Percentiles rank a stretch among this genome's conserved stretches.
Conservation (phyloP, 2,797 vertebrate genomes). For the Steatocranus sp. region DNA sequence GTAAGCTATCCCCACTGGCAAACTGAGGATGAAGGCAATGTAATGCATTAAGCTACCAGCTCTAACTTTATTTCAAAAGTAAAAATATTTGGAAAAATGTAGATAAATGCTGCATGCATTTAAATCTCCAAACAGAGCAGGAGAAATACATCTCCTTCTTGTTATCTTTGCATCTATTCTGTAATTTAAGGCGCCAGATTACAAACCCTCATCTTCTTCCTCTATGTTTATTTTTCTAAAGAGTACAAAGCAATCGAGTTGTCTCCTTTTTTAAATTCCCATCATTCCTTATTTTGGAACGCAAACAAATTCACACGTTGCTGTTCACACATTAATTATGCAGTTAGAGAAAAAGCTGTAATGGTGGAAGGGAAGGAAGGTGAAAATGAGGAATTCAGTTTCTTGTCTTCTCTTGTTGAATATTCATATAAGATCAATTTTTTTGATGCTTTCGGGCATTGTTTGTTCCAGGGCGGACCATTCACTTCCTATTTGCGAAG, state of each 20-base stretch:
- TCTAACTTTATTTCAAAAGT: neutral
- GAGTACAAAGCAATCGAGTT: conserved; percentile 42
- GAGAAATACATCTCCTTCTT: neutral
- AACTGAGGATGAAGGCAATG: conserved; percentile 26
- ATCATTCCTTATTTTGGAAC: conserved; percentile 72
- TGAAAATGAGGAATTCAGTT: conserved; percentile 84
- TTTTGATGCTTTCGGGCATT: conserved; percentile 82
- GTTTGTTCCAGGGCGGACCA: conserved; percentile 81
- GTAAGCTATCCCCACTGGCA: conserved; percentile 58
- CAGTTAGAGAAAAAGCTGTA: conserved; percentile 84
- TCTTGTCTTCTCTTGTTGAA: conserved; percentile 76
- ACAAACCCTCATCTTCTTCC: neutral
- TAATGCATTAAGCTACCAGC: neutral
- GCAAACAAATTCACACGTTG: conserved; percentile 82
- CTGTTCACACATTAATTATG: conserved; percentile 86
- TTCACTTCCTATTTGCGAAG: conserved; percentile 74
- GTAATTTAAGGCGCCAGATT: neutral
- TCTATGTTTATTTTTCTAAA: conserved; percentile 35
- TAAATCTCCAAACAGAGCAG: neutral
- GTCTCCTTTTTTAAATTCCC: conserved; percentile 51
- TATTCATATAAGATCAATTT: conserved; percentile 86
- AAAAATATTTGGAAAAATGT: neutral
- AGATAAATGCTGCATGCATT: neutral
- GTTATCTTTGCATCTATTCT: neutral
- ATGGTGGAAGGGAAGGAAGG: conserved; percentile 80